Conservation (phyloP, 2,113 vertebrate genomes). For the Tupaia tana region DNA sequence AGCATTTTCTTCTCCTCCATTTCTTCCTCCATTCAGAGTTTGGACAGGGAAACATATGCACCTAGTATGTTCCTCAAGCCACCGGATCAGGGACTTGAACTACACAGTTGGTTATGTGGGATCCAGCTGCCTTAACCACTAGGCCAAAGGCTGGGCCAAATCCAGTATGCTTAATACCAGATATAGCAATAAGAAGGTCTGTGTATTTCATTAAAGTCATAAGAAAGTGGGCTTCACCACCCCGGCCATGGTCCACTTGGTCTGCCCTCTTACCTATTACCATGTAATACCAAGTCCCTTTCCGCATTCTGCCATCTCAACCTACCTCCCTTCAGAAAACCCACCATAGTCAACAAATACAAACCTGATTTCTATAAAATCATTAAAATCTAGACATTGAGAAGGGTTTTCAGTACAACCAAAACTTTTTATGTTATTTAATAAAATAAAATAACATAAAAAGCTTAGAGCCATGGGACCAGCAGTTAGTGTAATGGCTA, state of each 20-base stretch:
- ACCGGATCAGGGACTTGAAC: no score
- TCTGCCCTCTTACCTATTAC: no score
- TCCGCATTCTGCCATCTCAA: fast-evolving
- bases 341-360: background rate
- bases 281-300: fast-evolving
- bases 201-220: fast-evolving
- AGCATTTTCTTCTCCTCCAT: no score
- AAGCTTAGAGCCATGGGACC: background rate
- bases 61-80: no score
- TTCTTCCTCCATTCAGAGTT: no score
- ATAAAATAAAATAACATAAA: background rate
- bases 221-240: fast-evolving
- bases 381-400: background rate
- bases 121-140: no score
- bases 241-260: fast-evolving
- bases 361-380: background rate
- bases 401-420: background rate
- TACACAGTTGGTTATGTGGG: no score
- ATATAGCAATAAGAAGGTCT: no score
- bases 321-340: background rate
- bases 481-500: no score
- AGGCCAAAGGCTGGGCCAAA: no score
- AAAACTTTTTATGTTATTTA: background rate
- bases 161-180: background rate
- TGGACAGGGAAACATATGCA: no score